Evolutionary conservation across 1,140 invertebrate genomes (phyloP), one percentile per base, ranked within the genome.

Genomic region (Diabrotica undecimpunctata): DNA sequence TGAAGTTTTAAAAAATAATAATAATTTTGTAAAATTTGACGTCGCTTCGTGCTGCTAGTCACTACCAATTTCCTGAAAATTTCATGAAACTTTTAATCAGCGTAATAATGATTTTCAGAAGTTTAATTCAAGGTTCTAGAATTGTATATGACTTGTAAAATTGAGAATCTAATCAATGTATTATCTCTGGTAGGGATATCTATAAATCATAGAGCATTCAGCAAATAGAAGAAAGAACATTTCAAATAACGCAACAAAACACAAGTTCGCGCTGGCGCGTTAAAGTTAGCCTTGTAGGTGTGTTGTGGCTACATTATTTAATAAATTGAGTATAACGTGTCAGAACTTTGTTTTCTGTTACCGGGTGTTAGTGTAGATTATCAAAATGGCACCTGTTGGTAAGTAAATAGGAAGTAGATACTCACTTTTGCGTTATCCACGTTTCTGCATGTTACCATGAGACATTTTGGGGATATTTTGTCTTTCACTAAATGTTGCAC

Each of bases 381-480:
- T 2, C 25, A 81, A 74, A 71, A 84, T 84, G 83, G 79, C 83
- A 69, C 83, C 83, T 41, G 77, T 80, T 67, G 79, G 82, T 83
- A 74, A 83, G 81, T 74, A 53, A 53, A 64, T 69, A 75, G 12
- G 63, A 70, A 54, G 66, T 78, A 70, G 69, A 55, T 38, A 74
- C 75, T 78, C 81, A 90, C 88, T 81, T 83, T 74, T 0, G 90
- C 87, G 74, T 87, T 83, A 12, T 81, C 78, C 8, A 83, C 78
- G 67, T 89, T 82, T 64, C 91, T 84, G 75, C 90, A 93, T 61
- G 90, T 89, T 37, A 90, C 90, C 70, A 93, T 88, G 12, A 92
- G 80, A 74, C 83, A 74, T 74, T 86, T 77, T 39, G 88, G 85
- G 13, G 83, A 80, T 66, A 82, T 82, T 36, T 79, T 70, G 3